A percentile compares a stretch with the other conserved stretches of the same genome.
Evolutionary conservation across 1,140 invertebrate genomes (phyloP).

Genomic region (Drosophila trapezifrons): DNA sequence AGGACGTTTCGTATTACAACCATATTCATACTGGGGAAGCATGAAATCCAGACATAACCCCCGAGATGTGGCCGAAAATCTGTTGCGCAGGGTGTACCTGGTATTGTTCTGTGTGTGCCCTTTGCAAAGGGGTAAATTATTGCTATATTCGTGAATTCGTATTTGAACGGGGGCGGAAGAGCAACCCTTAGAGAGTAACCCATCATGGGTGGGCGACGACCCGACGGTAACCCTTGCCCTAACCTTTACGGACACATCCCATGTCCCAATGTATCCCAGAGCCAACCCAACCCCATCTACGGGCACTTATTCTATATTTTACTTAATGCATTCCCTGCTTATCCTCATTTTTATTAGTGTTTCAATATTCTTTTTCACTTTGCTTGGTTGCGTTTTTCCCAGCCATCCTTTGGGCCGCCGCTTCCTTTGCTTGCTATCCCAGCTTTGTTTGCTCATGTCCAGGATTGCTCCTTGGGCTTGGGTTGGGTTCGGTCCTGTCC

Average conservation of each 20-base stretch:
- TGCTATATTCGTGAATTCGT: conserved; percentile 69
- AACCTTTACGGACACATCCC: conserved; percentile 16
- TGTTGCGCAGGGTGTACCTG: conserved; percentile 48
- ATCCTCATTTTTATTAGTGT: conserved; percentile 83
- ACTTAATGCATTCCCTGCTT: conserved; percentile 81
- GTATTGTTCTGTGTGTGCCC: conserved; percentile 27
- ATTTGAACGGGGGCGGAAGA: conserved; percentile 39
- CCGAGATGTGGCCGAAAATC: conserved; percentile 21
- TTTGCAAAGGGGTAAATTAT: conserved; percentile 73
- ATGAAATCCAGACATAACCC: conserved; percentile 14
- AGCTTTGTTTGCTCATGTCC: conserved; percentile 53
- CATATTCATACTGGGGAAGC: conserved; percentile 7
- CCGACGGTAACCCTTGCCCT: conserved; percentile 30
- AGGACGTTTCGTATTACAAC: conserved; percentile 12
- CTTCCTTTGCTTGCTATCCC: conserved; percentile 24
- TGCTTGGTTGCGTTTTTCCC: conserved; percentile 74
- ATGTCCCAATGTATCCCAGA: conserved; percentile 15
- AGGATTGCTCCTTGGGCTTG: conserved; percentile 46
- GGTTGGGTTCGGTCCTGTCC: conserved; percentile 15
- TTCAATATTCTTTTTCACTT: conserved; percentile 83
- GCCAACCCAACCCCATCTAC: conserved; percentile 11
- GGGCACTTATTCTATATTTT: conserved; percentile 79
- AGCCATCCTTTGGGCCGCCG: conserved; percentile 43
- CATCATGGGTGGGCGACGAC: conserved; percentile 13
- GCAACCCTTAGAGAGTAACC: conserved; percentile 38